phyloP scores from a whole-genome alignment of 2,797 vertebrate genomes.

The Iguana delicatissima region DNA sequence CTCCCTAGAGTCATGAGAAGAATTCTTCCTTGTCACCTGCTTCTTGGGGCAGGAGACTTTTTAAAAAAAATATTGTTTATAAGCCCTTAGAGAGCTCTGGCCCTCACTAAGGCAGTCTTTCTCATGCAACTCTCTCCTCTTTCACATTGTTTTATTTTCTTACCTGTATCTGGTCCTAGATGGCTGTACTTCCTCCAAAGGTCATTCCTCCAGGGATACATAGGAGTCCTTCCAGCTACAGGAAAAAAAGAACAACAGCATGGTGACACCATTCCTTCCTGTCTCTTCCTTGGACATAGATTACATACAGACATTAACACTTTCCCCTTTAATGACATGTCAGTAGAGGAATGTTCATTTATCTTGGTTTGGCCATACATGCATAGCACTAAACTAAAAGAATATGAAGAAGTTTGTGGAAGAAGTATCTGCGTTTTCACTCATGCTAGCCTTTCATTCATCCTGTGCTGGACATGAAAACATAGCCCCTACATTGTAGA shows the following conservation, averaged over 20 bases:
- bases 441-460: not conserved
- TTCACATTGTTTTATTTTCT: not conserved
- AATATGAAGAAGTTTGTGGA: not conserved
- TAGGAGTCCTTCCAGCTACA: not conserved
- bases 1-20: not conserved
- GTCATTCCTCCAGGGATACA: not conserved
- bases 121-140: not conserved
- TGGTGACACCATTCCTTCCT: not conserved
- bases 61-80: not conserved
- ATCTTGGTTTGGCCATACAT: not conserved
- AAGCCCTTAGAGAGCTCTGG: not conserved
- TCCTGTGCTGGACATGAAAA: not conserved
- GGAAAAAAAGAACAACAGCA: not conserved
- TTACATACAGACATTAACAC: not conserved
- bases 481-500: not conserved
- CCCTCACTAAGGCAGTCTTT: not conserved
- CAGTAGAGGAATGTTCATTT: not conserved
- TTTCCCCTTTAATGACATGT: not conserved
- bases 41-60: not conserved
- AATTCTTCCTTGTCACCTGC: slow-evolving; percentile 9
- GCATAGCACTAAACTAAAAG: not conserved
- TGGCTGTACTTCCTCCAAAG: not conserved
- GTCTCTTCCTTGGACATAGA: not conserved
- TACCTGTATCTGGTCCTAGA: not conserved
- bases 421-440: not conserved